A percentile compares a stretch with the other conserved stretches of the same genome.
These are phyloP conservation scores for Sycophila sp. DNA, from an alignment of 1,140 invertebrate species.

Conservation along the genomic window DNA sequence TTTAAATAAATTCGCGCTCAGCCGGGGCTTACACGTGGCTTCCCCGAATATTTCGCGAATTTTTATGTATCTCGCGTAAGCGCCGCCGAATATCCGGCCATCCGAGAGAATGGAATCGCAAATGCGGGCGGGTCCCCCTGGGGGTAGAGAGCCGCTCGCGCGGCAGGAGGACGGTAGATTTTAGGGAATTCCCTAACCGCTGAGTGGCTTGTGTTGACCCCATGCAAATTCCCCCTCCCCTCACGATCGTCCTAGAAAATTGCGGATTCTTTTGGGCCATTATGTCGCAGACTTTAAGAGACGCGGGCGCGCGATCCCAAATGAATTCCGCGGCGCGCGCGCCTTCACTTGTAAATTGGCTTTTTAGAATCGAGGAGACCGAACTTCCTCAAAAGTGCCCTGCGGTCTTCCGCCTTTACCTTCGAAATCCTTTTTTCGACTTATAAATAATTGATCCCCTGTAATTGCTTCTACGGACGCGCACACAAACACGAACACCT, in stretches of 20 bases:
- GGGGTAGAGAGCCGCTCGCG: not conserved
- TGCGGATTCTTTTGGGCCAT: not conserved
- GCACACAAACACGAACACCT: too few species aligned
- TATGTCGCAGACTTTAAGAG: constrained; percentile 4
- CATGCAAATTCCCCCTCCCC: constrained; percentile 2
- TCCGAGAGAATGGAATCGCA: not conserved
- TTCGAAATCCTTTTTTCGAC: not conserved
- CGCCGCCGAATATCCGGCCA: constrained; percentile 4
- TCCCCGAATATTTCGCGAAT: constrained; percentile 11
- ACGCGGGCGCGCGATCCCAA: not conserved
- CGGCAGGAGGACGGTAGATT: too few species aligned
- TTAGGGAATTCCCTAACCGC: too few species aligned
- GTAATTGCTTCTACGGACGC: too few species aligned
- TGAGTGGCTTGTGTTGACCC: constrained; percentile 3
- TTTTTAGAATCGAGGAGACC: not conserved
- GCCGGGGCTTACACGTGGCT: not conserved
- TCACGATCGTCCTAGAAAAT: too few species aligned
- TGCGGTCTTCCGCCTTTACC: not conserved
- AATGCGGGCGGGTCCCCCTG: not conserved
- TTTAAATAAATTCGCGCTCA: constrained; percentile 4
- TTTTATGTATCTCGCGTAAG: constrained; percentile 13
- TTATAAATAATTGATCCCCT: not conserved
- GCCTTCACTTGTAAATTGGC: not conserved
- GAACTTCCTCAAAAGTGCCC: too few species aligned
- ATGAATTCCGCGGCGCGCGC: not conserved